These are phyloP conservation scores for Chascanopsetta lugubris DNA, from an alignment of 2,113 vertebrate genomes.

Conservation along the genomic window DNA sequence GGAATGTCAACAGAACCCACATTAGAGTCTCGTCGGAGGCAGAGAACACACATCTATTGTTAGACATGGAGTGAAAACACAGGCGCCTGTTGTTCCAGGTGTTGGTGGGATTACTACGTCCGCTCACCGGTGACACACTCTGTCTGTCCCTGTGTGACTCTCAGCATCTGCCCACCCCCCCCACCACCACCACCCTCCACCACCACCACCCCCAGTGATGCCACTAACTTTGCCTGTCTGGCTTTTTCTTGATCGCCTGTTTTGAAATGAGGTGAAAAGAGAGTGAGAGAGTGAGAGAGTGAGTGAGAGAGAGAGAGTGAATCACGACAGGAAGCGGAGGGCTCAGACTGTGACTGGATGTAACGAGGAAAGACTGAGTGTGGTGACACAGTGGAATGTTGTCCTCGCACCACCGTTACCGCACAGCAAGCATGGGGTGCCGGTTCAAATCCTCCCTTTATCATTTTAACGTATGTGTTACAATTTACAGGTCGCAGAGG, in stretches of 20 bases:
- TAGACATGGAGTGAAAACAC: slow-evolving; percentile 18
- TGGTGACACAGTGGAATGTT: neutral
- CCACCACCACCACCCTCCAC: no score
- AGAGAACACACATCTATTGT: neutral
- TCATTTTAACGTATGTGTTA: no score
- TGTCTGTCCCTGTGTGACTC: slow-evolving; percentile 18
- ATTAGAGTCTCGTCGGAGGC: slow-evolving; percentile 22
- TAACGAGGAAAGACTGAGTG: slow-evolving; percentile 8
- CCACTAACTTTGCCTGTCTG: slow-evolving; percentile 38
- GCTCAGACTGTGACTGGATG: slow-evolving; percentile 4
- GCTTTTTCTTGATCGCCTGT: slow-evolving; percentile 40
- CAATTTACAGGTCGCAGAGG: no score
- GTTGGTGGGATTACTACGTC: slow-evolving; percentile 46
- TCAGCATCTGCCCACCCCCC: slow-evolving; percentile 1
- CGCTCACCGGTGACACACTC: slow-evolving; percentile 54
- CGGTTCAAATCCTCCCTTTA: neutral
- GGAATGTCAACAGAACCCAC: slow-evolving; percentile 26
- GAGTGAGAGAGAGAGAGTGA: slow-evolving; percentile 27
- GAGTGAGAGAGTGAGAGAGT: slow-evolving; percentile 10
- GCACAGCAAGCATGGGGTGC: neutral
- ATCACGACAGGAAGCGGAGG: slow-evolving; percentile 36
- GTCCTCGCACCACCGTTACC: no score
- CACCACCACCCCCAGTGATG: slow-evolving; percentile 40
- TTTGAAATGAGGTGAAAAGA: slow-evolving; percentile 36
- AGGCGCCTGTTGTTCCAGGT: slow-evolving; percentile 39